Evolutionary conservation across 2,113 vertebrate species (phyloP).

Genomic region (Dascyllus trimaculatus): DNA sequence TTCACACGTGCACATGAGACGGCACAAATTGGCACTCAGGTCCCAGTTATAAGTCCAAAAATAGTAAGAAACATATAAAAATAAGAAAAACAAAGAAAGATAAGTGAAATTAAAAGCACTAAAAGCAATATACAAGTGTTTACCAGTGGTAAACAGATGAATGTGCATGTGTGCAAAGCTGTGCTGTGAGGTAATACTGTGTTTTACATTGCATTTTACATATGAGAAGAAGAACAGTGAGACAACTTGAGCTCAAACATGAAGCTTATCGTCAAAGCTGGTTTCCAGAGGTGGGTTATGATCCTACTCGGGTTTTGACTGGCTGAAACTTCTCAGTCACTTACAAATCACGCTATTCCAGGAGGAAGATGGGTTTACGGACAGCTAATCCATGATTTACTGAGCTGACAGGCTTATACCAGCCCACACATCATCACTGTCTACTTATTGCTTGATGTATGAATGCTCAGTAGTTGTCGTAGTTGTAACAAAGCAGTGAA

Average conservation of each 20-base stretch:
- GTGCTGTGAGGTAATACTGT: too few species aligned
- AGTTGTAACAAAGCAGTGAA: neutral
- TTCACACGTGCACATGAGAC: too few species aligned
- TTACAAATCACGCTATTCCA: constrained; percentile 14
- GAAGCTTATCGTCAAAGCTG: constrained; percentile 21
- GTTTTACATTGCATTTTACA: neutral
- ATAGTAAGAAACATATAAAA: too few species aligned
- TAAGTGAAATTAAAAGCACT: too few species aligned
- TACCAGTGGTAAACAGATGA: too few species aligned
- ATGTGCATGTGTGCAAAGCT: too few species aligned
- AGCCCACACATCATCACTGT: constrained; percentile 6
- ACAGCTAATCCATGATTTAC: constrained; percentile 28
- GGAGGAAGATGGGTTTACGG: constrained; percentile 7
- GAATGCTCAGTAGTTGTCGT: neutral
- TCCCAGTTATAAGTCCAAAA: too few species aligned
- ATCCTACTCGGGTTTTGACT: constrained; percentile 14
- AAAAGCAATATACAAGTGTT: too few species aligned
- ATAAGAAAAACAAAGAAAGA: too few species aligned
- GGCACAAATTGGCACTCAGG: too few species aligned
- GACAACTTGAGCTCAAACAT: neutral
- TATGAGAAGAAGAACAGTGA: neutral
- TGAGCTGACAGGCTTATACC: constrained; percentile 25
- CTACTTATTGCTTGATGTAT: neutral
- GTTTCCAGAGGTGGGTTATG: constrained; percentile 19
- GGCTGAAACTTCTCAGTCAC: constrained; percentile 15